phyloP scores from a whole-genome alignment of 2,797 vertebrate species.

The Schizopygopsis malacanthus region DNA sequence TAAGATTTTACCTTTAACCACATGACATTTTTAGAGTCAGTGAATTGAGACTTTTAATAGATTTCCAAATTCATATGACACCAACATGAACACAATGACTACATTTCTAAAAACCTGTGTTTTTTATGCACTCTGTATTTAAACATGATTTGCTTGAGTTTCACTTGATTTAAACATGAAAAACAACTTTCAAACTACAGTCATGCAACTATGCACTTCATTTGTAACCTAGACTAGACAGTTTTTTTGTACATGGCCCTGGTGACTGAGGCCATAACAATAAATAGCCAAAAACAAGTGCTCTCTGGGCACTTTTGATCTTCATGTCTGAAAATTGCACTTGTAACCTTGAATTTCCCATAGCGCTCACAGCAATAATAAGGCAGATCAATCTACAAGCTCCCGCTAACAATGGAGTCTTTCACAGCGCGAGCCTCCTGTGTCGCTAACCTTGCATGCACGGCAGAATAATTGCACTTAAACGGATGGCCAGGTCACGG shows the following conservation, averaged over 20 bases:
- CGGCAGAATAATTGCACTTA: conserved; percentile 78
- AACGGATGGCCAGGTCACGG: conserved; percentile 77
- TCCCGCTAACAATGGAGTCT: conserved; percentile 78
- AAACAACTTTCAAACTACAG: conserved; percentile 21
- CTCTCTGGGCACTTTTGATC: conserved; percentile 48
- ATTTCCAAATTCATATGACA: background rate
- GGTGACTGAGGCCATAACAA: conserved; percentile 38
- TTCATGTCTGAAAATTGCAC: conserved; percentile 47
- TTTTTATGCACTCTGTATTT: background rate
- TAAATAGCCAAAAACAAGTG: conserved; percentile 44
- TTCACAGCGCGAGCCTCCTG: conserved; percentile 74
- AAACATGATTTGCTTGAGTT: background rate
- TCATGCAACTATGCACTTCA: background rate
- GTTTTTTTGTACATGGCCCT: background rate
- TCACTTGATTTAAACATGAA: background rate
- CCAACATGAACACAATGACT: background rate
- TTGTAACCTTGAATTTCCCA: conserved; percentile 55
- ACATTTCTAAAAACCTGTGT: background rate
- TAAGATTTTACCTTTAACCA: background rate
- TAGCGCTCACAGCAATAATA: conserved; percentile 59
- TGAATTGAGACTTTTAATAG: too few species aligned
- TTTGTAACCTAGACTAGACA: conserved; percentile 6
- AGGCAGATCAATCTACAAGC: conserved; percentile 74
- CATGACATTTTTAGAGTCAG: too few species aligned
- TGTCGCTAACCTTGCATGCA: conserved; percentile 70